Evolutionary conservation across 2,797 vertebrate genomes (phyloP).

Genomic region (Perdix hodgsoniae): DNA sequence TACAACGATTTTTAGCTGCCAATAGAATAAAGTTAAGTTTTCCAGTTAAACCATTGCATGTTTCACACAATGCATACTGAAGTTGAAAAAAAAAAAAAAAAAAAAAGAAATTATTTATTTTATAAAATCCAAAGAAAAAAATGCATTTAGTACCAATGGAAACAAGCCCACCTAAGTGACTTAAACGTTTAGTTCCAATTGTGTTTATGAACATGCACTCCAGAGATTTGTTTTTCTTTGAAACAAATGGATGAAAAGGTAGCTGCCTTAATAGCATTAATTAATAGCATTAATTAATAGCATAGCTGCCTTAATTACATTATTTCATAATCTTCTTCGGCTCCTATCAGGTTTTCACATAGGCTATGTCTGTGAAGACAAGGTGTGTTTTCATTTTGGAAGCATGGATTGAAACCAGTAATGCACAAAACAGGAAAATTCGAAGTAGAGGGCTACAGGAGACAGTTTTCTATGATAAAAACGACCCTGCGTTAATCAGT

Average conservation of each 20-base stretch:
- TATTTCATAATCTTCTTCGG: background rate
- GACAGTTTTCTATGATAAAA: background rate
- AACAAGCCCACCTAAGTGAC: background rate
- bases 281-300: too few relatives aligned
- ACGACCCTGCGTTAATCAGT: too few relatives aligned
- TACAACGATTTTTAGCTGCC: too few relatives aligned
- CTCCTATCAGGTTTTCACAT: background rate
- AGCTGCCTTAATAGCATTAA: too few relatives aligned
- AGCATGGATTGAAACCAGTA: rapidly evolving
- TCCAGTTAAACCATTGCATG: too few relatives aligned
- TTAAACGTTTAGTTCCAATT: background rate
- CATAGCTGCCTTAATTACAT: background rate
- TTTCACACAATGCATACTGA: too few relatives aligned
- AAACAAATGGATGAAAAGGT: background rate
- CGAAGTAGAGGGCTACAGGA: background rate
- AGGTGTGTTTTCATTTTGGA: background rate
- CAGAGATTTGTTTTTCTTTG: background rate
- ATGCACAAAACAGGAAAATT: background rate
- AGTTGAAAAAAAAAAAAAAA: too few relatives aligned
- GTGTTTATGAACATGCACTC: background rate
- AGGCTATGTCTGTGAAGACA: background rate
- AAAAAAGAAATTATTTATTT: too few relatives aligned
- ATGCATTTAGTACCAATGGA: too few relatives aligned
- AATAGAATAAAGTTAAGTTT: too few relatives aligned
- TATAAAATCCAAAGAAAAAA: too few relatives aligned